Evolutionary conservation across 2,888 invertebrate genomes (phyloP), one percentile per base, ranked within the genome.

Genomic region (Dryocosmus kuriphilus): DNA sequence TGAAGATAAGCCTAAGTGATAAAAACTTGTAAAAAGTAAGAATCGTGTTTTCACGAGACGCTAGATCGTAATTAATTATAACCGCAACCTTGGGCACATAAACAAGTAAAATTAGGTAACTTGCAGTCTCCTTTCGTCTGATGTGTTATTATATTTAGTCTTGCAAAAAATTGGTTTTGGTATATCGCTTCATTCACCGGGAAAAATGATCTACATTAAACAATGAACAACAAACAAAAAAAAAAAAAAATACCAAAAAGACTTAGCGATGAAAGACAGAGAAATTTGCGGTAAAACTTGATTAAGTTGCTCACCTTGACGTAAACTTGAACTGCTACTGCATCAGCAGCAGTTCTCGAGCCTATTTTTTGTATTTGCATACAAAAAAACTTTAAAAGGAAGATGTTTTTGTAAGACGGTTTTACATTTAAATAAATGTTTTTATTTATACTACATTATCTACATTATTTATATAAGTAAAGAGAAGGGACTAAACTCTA

Each of bases 221-320:
- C 61, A 77, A 79, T 75, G 65, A 76, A 79, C 76, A 63, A 74
- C 9, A 55, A 55, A 55, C n/a, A 55, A 7, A 46, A 60, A 77
- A 41, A 77, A 78, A 78, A 75, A 78, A 75, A 75, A 77, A 76
- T 74, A 77, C 78, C 77, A 79, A 63, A 63, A 16, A 62, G 65
- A 77, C 74, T 76, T 75, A 81, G 62, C 71, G 65, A 76, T 60
- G 79, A 79, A 79, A 79, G 77, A 76, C 79, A 79, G 78, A 80
- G 80, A 76, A 77, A 65, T 65, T 60, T 60, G 60, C 27, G 27
- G 16, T 60, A 60, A 60, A 60, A 60, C 60, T 77, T 60, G 35
- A 62, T 73, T 75, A 71, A 77, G 75, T 80, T 41, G 83, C 62
- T 85, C 79, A 82, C 85, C 82, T 85, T 85, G 82, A 76, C 79